Base-by-base conservation (phyloP, 2,888 invertebrate genomes). In the Eucriotettix oculatus region DNA sequence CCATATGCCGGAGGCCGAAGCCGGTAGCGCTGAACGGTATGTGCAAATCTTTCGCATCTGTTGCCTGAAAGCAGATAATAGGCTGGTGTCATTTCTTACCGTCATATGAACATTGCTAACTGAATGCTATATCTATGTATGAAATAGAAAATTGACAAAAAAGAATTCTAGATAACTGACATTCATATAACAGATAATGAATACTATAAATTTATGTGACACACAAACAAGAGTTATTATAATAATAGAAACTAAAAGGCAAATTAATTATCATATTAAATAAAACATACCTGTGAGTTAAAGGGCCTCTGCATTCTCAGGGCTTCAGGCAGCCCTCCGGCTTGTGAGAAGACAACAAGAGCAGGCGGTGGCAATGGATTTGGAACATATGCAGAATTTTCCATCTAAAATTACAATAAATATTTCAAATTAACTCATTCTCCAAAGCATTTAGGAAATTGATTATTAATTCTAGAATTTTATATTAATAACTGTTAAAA, bases 231-330 rank as follows among this genome's bases (percentile, higher is more conserved):
- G 29, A 29, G 7, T 29, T 29, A 5, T n/a, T n/a, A n/a, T n/a
- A n/a, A n/a, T 7, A 29, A 29, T 29, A 5, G 2, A 29, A 29
- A 29, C 2, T 5, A 29, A 29, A 29, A 29, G 29, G 29, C 3
- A 29, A 29, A 29, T 29, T 29, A 29, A 29, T 29, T 29, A 29
- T 29, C n/a, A n/a, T n/a, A n/a, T n/a, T n/a, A 29, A 29, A 48
- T 7, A 14, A 53, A 16, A 5, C 62, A 58, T 61, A 64, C 65
- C 62, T 65, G 65, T 61, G 65, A 62, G 75, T 83, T 84, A 76
- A 85, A 85, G 69, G 85, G 85, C 73, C 85, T 79, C 76, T 85
- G 85, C 76, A 85, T 84, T 75, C 85, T 78, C 68, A 85, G 77
- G 67, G 85, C 84, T 76, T 86, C 85, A 72, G 84, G 83, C 73